A percentile compares a stretch with the other conserved stretches of the same genome.
These are phyloP conservation scores for Catocala sponsa DNA, from an alignment of 2,888 invertebrate genomes.

Conservation along the genomic window DNA sequence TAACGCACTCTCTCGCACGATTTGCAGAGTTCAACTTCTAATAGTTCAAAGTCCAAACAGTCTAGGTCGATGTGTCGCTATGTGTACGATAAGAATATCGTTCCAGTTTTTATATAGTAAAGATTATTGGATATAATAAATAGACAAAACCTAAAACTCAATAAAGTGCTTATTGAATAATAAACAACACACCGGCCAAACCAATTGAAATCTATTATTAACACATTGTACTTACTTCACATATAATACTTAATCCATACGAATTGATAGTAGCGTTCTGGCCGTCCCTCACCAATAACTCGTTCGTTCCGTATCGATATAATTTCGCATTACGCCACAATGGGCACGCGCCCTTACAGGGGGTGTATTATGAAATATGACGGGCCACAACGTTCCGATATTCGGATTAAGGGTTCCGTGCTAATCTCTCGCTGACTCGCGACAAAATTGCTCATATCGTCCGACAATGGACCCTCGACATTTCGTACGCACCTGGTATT, in stretches of 20 bases:
- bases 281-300: constrained; percentile 15
- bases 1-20: no score
- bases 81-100: no score
- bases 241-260: neutral
- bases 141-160: no score
- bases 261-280: neutral
- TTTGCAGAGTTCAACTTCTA: no score
- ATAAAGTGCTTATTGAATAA: no score
- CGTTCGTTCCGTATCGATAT: constrained; percentile 17
- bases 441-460: constrained; percentile 69
- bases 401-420: constrained; percentile 68
- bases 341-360: constrained; percentile 35
- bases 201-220: neutral
- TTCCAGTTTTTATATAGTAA: no score
- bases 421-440: constrained; percentile 75
- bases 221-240: neutral
- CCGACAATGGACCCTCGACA: constrained; percentile 64
- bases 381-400: constrained; percentile 69
- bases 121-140: no score
- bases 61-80: no score
- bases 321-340: constrained; percentile 22
- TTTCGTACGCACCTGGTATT: constrained; percentile 66
- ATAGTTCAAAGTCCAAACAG: no score
- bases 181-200: no score
- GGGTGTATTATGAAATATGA: constrained; percentile 77